Evolutionary conservation across 2,888 invertebrate genomes (phyloP).

Genomic region (Sphaerophoria rueppellii): DNA sequence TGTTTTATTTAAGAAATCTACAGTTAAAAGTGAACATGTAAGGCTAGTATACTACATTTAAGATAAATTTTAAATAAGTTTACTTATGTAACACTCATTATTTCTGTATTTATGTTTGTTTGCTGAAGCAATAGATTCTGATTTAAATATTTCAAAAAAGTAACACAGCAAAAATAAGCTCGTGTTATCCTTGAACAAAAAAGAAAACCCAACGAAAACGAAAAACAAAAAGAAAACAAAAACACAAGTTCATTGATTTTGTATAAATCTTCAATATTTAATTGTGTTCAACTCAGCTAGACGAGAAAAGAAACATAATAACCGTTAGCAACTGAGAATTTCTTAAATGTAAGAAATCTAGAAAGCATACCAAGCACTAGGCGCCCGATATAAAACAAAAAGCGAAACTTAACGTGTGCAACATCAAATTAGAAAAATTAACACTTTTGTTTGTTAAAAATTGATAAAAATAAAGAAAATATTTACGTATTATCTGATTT

Average conservation of each 20-base stretch:
- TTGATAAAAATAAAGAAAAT: too few relatives aligned
- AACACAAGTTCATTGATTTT: slow-evolving; percentile 24
- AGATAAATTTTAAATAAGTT: slow-evolving; percentile 49
- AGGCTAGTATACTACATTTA: slow-evolving; percentile 60
- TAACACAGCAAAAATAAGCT: slow-evolving; percentile 23
- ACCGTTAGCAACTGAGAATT: slow-evolving; percentile 14
- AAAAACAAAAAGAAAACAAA: slow-evolving; percentile 8
- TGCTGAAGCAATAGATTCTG: slow-evolving; percentile 27
- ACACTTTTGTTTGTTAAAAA: neutral
- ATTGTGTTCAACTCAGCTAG: slow-evolving; percentile 51
- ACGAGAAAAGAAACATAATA: slow-evolving; percentile 25
- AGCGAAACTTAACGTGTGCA: neutral
- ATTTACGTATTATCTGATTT: neutral
- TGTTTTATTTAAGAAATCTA: slow-evolving; percentile 70
- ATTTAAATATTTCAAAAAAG: neutral
- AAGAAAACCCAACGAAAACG: slow-evolving; percentile 16
- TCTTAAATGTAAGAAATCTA: slow-evolving; percentile 15
- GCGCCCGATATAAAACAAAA: slow-evolving; percentile 4
- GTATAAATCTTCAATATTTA: slow-evolving; percentile 39
- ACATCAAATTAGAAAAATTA: too few relatives aligned
- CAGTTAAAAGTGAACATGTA: slow-evolving; percentile 25
- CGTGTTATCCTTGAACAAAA: neutral
- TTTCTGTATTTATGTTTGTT: neutral
- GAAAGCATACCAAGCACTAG: neutral
- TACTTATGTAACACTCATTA: slow-evolving; percentile 9